Base-by-base conservation (phyloP, 1,140 invertebrate genomes). In the Tenebrio molitor region DNA sequence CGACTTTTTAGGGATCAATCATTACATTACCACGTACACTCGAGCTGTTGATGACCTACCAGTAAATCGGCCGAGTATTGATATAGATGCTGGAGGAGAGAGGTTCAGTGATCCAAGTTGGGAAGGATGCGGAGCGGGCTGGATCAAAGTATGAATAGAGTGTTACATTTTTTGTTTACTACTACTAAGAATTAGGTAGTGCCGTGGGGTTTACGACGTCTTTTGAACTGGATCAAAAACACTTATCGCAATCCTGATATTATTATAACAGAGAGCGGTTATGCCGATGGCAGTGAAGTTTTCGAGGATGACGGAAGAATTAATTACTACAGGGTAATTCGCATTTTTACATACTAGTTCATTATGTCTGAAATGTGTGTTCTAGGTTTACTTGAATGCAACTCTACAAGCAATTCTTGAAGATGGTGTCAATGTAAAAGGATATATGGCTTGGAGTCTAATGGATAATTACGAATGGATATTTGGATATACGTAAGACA, bases 391-490 rank as follows among this genome's bases (percentile, higher is more conserved):
- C 78, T 84, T 94, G 19, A 86, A 87, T 63, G 85, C 89, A 6
- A 81, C 93, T 67, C 82, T 91, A 15, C 84, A 87, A 71, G 91
- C 92, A 0, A 87, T 93, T 5, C 73, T 84, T 6, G 75, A 84
- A 7, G 89, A 92, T 72, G 85, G 86, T 0, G 89, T 88, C 33
- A 87, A 90, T 44, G 86, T 95, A 0, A 80, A 83, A 5, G 89
- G 86, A 0, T 94, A 94, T 75, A 87, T 89, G 0, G 83, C 87
- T 41, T 95, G 93, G 93, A 91, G 89, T 67, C 79, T 95, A 0
- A 83, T 94, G 74, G 93, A 95, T 74, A 94, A 93, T 81, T 93
- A 93, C 79, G 93, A 95, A 83, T 95, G 93, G 93, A 79, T 81
- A 0, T 78, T 74, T 7, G 90, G 90, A 63, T 91, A 87, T 71